A percentile compares a stretch with the other conserved stretches of the same genome.
These are phyloP conservation scores for Pipistrellus pipistrellus DNA, from an alignment of 2,797 vertebrate species.

Conservation along the genomic window DNA sequence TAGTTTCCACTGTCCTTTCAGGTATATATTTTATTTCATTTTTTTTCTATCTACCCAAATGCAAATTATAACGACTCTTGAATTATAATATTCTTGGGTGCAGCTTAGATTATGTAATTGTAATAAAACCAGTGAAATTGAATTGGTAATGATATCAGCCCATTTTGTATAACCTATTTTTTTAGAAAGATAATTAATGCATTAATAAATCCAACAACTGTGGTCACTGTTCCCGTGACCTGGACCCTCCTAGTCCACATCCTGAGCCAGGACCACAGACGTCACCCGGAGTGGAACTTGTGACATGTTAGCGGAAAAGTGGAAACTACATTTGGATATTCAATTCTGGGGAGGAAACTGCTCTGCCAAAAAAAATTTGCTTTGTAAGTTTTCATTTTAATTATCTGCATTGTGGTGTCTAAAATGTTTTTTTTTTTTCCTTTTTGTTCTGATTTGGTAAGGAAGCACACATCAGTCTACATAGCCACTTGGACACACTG, in stretches of 20 bases:
- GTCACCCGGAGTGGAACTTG: conserved; percentile 83
- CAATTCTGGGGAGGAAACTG: conserved; percentile 76
- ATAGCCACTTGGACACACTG: conserved; percentile 77
- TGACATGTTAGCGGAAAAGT: conserved; percentile 85
- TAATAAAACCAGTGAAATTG: conserved; percentile 27
- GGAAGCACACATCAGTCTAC: conserved; percentile 84
- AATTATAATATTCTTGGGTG: not conserved
- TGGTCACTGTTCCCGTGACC: conserved; percentile 65
- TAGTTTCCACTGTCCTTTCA: not conserved
- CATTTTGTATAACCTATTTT: conserved; percentile 19
- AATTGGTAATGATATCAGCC: not conserved
- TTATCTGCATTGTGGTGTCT: conserved; percentile 82
- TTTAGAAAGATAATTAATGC: conserved; percentile 46
- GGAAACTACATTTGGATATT: conserved; percentile 82
- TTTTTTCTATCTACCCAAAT: not conserved
- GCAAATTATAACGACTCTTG: not conserved
- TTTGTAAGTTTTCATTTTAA: conserved; percentile 76
- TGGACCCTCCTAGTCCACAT: conserved; percentile 68
- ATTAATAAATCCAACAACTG: conserved; percentile 39
- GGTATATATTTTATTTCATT: not conserved
- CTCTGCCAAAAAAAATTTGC: conserved; percentile 82
- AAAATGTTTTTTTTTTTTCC: conserved; percentile 79
- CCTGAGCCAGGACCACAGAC: conserved; percentile 68
- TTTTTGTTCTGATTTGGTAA: conserved; percentile 84
- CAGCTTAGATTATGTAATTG: not conserved